Percentiles rank a stretch among this genome's conserved stretches.
Evolutionary conservation across 2,888 invertebrate genomes (phyloP).

Genomic region (Caenorhabditis becei): DNA sequence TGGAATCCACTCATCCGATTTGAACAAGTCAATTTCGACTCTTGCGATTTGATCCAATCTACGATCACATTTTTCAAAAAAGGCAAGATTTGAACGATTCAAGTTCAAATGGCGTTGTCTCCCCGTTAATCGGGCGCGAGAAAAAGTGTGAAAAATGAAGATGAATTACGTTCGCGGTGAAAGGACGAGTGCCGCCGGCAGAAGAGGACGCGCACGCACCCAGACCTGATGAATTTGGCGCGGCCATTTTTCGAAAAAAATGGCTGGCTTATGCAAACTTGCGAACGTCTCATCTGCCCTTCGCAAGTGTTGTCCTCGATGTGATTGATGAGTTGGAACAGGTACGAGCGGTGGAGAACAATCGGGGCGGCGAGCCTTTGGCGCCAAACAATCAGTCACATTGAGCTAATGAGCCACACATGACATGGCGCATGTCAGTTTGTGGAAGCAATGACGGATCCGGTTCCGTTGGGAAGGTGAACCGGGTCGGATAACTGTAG

Average conservation of each 20-base stretch:
- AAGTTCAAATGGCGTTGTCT: constrained; percentile 27
- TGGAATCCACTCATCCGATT: no score
- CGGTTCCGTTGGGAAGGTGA: constrained; percentile 14
- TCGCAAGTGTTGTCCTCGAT: constrained; percentile 15
- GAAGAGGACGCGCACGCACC: constrained; percentile 17
- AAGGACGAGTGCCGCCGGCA: not conserved
- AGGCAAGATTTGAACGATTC: constrained; percentile 5
- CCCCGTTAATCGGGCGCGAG: constrained; percentile 37
- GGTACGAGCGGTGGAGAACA: constrained; percentile 14
- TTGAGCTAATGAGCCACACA: constrained; percentile 51
- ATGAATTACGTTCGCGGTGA: constrained; percentile 54
- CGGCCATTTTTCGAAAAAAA: constrained; percentile 31
- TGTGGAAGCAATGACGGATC: constrained; percentile 6
- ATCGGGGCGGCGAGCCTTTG: constrained; percentile 40
- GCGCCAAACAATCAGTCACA: constrained; percentile 40
- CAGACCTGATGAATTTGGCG: constrained; percentile 16
- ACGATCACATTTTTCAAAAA: not conserved
- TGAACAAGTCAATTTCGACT: not conserved
- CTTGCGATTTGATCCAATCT: no score
- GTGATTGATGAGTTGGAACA: constrained; percentile 56
- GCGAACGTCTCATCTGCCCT: constrained; percentile 15
- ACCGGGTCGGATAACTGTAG: constrained; percentile 8
- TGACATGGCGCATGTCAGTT: constrained; percentile 43
- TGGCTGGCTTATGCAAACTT: constrained; percentile 44
- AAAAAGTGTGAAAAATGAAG: constrained; percentile 59